A percentile compares a stretch with the other conserved stretches of the same genome.
Conservation (phyloP, 2,888 invertebrate genomes). For the Campoletis raptor region DNA sequence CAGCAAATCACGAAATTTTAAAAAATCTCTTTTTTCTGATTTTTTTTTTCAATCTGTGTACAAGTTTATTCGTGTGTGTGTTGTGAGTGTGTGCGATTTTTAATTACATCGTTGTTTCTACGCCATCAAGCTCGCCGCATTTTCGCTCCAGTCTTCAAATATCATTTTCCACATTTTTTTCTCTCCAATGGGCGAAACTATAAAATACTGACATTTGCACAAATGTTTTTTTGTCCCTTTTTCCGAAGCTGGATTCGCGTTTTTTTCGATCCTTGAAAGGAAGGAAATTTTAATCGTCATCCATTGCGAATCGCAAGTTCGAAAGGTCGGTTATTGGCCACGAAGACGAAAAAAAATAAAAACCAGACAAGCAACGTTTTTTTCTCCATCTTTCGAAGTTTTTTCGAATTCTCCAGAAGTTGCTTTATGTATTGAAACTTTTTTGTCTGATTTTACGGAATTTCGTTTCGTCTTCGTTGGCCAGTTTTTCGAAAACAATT, state of each 20-base stretch:
- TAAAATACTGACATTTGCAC: constrained; percentile 64
- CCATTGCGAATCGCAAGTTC: constrained; percentile 1
- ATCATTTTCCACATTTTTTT: constrained; percentile 12
- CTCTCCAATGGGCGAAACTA: constrained; percentile 41
- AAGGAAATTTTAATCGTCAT: constrained; percentile 14
- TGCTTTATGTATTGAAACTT: background rate
- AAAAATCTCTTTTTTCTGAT: background rate
- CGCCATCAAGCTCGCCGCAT: constrained; percentile 12
- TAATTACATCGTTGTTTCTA: constrained; percentile 10
- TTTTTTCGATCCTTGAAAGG: background rate
- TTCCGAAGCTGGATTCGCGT: constrained; percentile 18
- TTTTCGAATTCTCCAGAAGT: background rate
- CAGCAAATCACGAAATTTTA: too few species aligned
- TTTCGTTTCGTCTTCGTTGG: constrained; percentile 76
- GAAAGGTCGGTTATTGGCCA: constrained; percentile 6
- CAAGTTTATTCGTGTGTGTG: background rate
- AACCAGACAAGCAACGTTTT: too few species aligned
- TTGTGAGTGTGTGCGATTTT: constrained; percentile 25
- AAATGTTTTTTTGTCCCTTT: constrained; percentile 4
- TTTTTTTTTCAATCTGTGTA: background rate
- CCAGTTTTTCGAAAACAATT: constrained; percentile 74
- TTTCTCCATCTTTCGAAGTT: background rate
- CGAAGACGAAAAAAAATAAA: too few species aligned
- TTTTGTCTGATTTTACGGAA: background rate
- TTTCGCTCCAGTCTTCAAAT: constrained; percentile 8